Evolutionary conservation across 1,140 invertebrate species (phyloP), one percentile per base, ranked within the genome.

Genomic region (Leptinotarsa defecta): DNA sequence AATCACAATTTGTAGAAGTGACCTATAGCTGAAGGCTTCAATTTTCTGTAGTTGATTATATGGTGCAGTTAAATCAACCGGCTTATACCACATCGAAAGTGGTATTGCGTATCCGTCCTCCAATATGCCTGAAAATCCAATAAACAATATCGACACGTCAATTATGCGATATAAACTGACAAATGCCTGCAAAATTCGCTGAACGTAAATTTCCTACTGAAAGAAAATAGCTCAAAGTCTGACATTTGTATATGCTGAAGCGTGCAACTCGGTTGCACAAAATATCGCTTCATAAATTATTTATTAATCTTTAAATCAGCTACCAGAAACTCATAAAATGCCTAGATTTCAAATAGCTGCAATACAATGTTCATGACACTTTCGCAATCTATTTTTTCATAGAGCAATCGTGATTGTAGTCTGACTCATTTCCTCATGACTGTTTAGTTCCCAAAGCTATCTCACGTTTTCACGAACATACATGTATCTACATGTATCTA

Each of bases 71-170:
- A 11, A 43, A 43, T 43, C 34, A 43, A 43, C 34, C 34, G 34
- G 34, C 8, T 19, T 57, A 57, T 57, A n/a, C 6, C 52, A 57
- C 17, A 19, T n/a, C 13, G 52, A 57, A 57, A 57, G 52, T n/a
- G 52, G n/a, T 17, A 57, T 19, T 57, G 15, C 15, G 52, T 17
- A 57, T 57, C n/a, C 17, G 15, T 17, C 52, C 15, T 57, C 52
- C 17, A 57, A 57, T n/a, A 17, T 19, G 52, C 52, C 52, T 57
- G n/a, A 19, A 57, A 57, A 57, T 19, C 52, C 52, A 57, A 57
- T 57, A 57, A 57, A 57, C 52, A 57, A 57, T 57, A 57, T 57
- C 52, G 52, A 57, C 52, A 57, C 52, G 52, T 57, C 52, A 57
- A 57, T 57, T 57, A 57, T 57, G 52, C n/a, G 3, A 57, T 17